Base-by-base conservation (phyloP, 2,888 invertebrate species). In the Ceramica pisi region DNA sequence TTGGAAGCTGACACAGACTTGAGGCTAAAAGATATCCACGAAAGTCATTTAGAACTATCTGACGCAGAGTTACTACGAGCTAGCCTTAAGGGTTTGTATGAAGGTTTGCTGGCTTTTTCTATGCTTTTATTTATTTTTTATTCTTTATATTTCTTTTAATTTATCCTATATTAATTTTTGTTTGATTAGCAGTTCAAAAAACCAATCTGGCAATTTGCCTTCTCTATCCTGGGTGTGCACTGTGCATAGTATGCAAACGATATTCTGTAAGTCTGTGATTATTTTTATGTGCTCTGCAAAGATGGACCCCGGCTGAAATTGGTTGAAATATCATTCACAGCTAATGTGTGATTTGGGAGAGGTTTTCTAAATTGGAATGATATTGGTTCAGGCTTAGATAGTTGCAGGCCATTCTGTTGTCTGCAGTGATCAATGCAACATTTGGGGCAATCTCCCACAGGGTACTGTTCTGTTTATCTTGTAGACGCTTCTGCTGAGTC, bases 21-120 rank as follows among this genome's bases (percentile, higher is more conserved):
- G 69, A 98, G 97, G 92, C 95, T 98, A 84, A 97, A 97, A 87
- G 91, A 94, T 48, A 96, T 98, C 67, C 97, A 97, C 87, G 97
- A 98, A 61, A 97, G 96, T 83, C 97, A 97, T 86, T 94, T 98
- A 75, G 97, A 97, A 57, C 94, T 97, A 75, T 97, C 98, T 66
- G 98, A 98, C 93, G 97, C 97, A 19, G 98, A 99, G 85, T 97
- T 97, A 26, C 96, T 98, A 68, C 97, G 98, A 87, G 96, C 97
- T 51, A 97, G 97, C 80, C 94, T 99, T n/a, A 99, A 99, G 97
- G 98, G 98, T 98, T 53, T 80, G 82, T 82, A 79, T 73, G 79
- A 82, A 78, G 82, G 82, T 80, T 73, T 79, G 74, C 61, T 61
- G 1, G 72, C 56, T 81, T 78, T 70, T 65, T 61, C 38, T 71